Evolutionary conservation across 2,113 vertebrate species (phyloP), one percentile per base, ranked within the genome.

Genomic region (Chamaea fasciata): DNA sequence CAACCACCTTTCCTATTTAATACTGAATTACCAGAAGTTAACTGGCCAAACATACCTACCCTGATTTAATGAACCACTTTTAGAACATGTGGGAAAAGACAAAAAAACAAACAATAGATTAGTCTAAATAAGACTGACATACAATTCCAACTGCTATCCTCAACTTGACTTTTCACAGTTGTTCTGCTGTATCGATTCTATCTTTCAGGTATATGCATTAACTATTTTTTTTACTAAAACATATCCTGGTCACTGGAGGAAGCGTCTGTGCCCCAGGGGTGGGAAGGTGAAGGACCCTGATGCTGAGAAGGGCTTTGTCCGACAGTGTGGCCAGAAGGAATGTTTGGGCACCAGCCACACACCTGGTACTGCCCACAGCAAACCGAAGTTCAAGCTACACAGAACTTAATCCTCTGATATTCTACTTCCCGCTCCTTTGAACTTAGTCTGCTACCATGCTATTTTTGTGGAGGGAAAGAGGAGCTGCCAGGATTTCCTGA

Each of bases 21-120:
- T 9, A 85, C 14, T 27, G 17, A 23, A 56, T 57, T 76, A 79
- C 42, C 15, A 74, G 17, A 83, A 79, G 44, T 31, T 33, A 68
- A 50, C 15, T 35, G 23, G 41, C 26, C 63, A 52, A 52, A 86
- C 52, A 22, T 41, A 33, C 1, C 14, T n/a, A 52, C 12, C 5
- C 15, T 13, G 9, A 55, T 19, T 62, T 57, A 73, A 65, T 6
- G 59, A 83, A 46, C 13, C 7, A 1, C 20, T 23, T 42, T 60
- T 46, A 31, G 6, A 87, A 73, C 10, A 69, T 1, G 0, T n/a
- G 5, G 8, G 17, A 2, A 2, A 3, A 41, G 41, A 41, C 39
- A 41, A 41, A 41, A 41, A 41, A 11, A 15, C 3, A 57, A 33
- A 10, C 6, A 30, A 26, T 0, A 65, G 11, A 28, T 20, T 35